Evolutionary conservation across 2,797 vertebrate genomes (phyloP).

Genomic region (Gallinago nigripennis): DNA sequence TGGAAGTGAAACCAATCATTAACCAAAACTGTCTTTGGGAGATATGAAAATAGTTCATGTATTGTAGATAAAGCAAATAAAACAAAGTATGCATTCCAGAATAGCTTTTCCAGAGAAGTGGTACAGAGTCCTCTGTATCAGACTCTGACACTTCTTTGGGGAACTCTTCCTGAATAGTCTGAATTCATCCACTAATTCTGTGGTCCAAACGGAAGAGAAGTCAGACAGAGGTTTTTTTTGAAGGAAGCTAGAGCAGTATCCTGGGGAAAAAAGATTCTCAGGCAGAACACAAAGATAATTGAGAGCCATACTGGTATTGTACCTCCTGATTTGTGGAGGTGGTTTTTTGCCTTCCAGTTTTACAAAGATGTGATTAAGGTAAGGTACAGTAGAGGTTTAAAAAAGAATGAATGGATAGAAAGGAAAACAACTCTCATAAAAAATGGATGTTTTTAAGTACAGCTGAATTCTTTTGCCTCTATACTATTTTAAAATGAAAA

Average conservation of each 20-base stretch:
- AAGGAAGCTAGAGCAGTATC: neutral
- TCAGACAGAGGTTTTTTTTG: neutral
- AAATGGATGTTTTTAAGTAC: neutral
- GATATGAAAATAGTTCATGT: neutral
- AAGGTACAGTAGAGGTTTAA: neutral
- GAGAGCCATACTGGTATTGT: neutral
- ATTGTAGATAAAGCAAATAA: neutral
- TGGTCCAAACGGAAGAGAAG: neutral
- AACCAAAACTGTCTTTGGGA: neutral
- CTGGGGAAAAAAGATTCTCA: neutral
- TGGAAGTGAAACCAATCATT: neutral
- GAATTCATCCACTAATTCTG: neutral
- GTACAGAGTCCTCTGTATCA: neutral
- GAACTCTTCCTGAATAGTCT: neutral
- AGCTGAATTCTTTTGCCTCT: neutral
- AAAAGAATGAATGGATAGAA: neutral
- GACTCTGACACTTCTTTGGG: neutral
- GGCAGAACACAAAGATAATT: neutral
- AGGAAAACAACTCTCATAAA: neutral
- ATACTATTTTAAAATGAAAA: neutral
- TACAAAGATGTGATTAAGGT: neutral
- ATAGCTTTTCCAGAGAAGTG: neutral
- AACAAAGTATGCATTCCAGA: neutral
- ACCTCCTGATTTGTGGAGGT: neutral
- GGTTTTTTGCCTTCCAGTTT: neutral